Evolutionary conservation across 2,888 invertebrate species (phyloP), one percentile per base, ranked within the genome.

Genomic region (Microplitis manilae): DNA sequence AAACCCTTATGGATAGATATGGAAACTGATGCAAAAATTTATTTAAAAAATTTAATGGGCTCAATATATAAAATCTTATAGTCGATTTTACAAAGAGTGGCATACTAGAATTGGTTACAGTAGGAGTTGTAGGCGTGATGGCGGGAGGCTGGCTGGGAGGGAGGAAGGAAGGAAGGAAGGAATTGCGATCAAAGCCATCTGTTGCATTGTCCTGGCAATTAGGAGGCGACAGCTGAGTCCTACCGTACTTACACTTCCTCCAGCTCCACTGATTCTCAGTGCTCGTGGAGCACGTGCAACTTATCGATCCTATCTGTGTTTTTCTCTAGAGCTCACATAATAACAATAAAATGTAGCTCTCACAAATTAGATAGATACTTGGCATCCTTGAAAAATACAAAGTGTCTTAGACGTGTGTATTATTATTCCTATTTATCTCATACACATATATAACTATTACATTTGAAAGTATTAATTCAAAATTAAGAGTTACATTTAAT

Each of bases 131-230:
- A 40, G 62, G 62, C 4, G 2, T 30, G 4, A 59, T 40, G 72
- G 30, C 20, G 38, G 8, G 39, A 69, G 69, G 15, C 2, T 30
- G 30, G 17, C 17, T 17, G 17, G 17, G 17, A 17, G 17, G 17
- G n/a, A n/a, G 30, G 30, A 62, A 6, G 65, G 50, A 68, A 81
- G 73, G 79, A 77, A 76, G 83, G 84, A 80, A 84, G 87, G 87
- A 83, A 85, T 89, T 86, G 89, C 89, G 89, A 90, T 90, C 89
- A 89, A 90, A 89, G 88, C 89, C 89, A 90, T 90, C 89, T 89
- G 89, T 90, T 89, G 89, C 89, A 89, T 90, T 90, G 89, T 89
- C 89, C 89, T 88, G 87, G 89, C 89, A 89, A 89, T 89, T 89
- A 89, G 89, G 89, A 89, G 88, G 89, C 89, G 89, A 89, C 89